These are phyloP conservation scores for Brachyopa scutellaris DNA, from an alignment of 2,888 invertebrate genomes.

Conservation along the genomic window DNA sequence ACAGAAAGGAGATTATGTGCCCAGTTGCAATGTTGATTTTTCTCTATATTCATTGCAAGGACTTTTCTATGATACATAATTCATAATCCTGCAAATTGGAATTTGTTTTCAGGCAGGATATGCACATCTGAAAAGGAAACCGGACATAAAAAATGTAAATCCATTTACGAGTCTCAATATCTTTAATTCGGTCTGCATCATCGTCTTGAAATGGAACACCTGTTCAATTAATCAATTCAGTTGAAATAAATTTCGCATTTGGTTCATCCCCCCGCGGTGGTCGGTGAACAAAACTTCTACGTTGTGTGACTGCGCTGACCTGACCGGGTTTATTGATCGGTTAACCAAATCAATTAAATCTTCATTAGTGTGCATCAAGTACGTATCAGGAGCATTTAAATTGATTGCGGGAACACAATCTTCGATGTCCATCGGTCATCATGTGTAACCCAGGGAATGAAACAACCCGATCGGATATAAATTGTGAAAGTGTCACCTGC, in stretches of 20 bases:
- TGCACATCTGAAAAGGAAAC: constrained; percentile 6
- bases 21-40: constrained; percentile 65
- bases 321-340: constrained; percentile 55
- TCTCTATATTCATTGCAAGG: constrained; percentile 33
- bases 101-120: constrained; percentile 48
- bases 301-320: neutral
- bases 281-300: no score
- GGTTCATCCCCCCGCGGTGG: constrained; percentile 27
- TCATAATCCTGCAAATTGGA: constrained; percentile 58
- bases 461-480: constrained; percentile 20
- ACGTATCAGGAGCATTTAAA: constrained; percentile 45
- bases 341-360: constrained; percentile 71
- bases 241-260: constrained; percentile 56
- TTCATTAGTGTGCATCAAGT: constrained; percentile 58
- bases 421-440: constrained; percentile 51
- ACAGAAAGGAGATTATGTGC: constrained; percentile 55
- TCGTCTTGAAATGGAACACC: constrained; percentile 50
- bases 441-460: constrained; percentile 13
- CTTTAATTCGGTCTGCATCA: constrained; percentile 22
- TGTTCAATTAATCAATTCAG: constrained; percentile 69
- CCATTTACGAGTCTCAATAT: constrained; percentile 30
- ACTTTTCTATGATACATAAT: constrained; percentile 37
- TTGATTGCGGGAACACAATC: constrained; percentile 53
- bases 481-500: constrained; percentile 47
- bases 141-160: constrained; percentile 19